phyloP scores from a whole-genome alignment of 2,888 invertebrate genomes.

The Drosophila colorata region DNA sequence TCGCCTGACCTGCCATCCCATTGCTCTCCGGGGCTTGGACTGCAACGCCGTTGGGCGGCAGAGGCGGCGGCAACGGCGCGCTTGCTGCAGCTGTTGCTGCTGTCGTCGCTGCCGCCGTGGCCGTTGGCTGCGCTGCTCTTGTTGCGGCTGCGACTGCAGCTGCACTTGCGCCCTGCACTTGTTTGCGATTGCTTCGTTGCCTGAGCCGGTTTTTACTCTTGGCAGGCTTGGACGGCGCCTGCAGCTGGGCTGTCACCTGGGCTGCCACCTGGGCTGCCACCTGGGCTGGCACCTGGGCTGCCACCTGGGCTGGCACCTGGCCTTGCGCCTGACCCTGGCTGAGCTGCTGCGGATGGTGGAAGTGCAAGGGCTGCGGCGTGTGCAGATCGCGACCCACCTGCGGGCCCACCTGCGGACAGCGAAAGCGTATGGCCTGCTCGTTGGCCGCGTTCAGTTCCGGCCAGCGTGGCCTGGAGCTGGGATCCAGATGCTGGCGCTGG shows the following conservation, averaged over 20 bases:
- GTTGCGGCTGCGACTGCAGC: constrained; percentile 19
- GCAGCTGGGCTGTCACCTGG: constrained; percentile 29
- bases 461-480: constrained; percentile 48
- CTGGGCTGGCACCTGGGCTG: too few relatives aligned
- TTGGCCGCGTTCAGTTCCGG: constrained; percentile 78
- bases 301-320: constrained; percentile 40
- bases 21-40: constrained; percentile 1
- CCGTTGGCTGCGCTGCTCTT: constrained; percentile 10
- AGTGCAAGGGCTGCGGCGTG: constrained; percentile 78
- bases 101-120: constrained; percentile 28
- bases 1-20: constrained; percentile 7
- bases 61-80: constrained; percentile 19
- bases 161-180: constrained; percentile 25
- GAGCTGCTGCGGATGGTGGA: constrained; percentile 82
- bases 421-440: constrained; percentile 83
- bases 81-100: constrained; percentile 20
- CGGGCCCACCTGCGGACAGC: constrained; percentile 83
- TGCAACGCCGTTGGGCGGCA: constrained; percentile 19
- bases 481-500: constrained; percentile 31
- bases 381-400: constrained; percentile 79
- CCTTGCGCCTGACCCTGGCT: constrained; percentile 49
- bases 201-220: constrained; percentile 39
- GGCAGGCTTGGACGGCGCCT: constrained; percentile 35
- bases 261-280: too few relatives aligned
- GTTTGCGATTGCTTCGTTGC: constrained; percentile 26